phyloP scores from a whole-genome alignment of 2,888 invertebrate species.

The Diaphora mendica region DNA sequence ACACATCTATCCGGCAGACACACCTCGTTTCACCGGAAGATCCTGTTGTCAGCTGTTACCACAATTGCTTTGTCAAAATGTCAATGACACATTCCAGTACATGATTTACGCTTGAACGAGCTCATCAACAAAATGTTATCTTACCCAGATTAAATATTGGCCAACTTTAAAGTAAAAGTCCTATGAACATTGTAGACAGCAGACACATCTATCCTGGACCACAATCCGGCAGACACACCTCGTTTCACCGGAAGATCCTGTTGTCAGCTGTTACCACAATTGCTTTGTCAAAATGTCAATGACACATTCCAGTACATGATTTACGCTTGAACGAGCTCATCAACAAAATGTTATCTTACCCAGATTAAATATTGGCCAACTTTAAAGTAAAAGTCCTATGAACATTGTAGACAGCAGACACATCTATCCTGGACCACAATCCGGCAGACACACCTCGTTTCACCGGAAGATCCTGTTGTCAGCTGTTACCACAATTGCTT shows the following conservation, averaged over 20 bases:
- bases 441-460: slow-evolving; percentile 1
- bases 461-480: slow-evolving; percentile 15
- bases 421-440: background rate
- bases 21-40: slow-evolving; percentile 12
- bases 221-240: slow-evolving; percentile 1
- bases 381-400: background rate
- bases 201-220: background rate
- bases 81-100: slow-evolving; percentile 14
- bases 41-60: slow-evolving; percentile 13
- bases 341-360: background rate
- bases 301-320: slow-evolving; percentile 13
- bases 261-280: slow-evolving; percentile 17
- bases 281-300: slow-evolving; percentile 18
- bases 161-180: background rate
- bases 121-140: background rate
- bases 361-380: background rate
- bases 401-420: background rate
- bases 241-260: slow-evolving; percentile 11
- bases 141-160: background rate
- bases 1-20: slow-evolving; percentile 1
- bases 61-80: slow-evolving; percentile 19
- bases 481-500: slow-evolving; percentile 17
- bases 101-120: slow-evolving; percentile 9
- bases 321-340: background rate
- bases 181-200: background rate